Evolutionary conservation across 2,888 invertebrate genomes (phyloP).

Genomic region (Neoitamus cyanurus): DNA sequence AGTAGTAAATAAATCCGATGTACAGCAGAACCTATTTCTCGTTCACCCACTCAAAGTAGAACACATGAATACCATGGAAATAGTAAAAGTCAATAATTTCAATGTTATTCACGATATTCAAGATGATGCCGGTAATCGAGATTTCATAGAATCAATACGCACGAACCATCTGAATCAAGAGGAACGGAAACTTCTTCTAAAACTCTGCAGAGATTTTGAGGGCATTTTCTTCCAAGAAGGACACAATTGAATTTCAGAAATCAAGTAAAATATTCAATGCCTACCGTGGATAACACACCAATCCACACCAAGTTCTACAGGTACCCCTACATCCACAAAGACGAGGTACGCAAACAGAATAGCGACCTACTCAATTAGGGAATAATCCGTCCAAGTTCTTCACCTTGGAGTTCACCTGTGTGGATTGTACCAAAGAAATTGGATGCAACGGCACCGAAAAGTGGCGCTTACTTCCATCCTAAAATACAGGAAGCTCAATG

Average conservation of each 20-base stretch:
- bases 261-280: conserved; percentile 56
- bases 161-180: conserved; percentile 54
- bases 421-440: too few species aligned
- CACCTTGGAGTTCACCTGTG: too few species aligned
- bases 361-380: conserved; percentile 50
- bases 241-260: conserved; percentile 55
- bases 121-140: not conserved
- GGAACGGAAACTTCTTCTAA: conserved; percentile 52
- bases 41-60: conserved; percentile 40
- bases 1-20: not conserved
- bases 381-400: conserved; percentile 48
- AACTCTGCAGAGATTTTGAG: conserved; percentile 53
- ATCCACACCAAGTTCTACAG: conserved; percentile 56
- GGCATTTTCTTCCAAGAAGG: conserved; percentile 55
- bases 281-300: conserved; percentile 55
- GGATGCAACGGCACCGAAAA: conserved; percentile 48
- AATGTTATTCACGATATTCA: not conserved
- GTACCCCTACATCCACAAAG: conserved; percentile 57
- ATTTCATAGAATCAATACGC: conserved; percentile 12
- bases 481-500: conserved; percentile 27
- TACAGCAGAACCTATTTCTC: not conserved
- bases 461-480: conserved; percentile 47
- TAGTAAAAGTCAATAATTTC: conserved; percentile 33
- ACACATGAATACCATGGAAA: not conserved
- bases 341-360: conserved; percentile 57